Evolutionary conservation across 2,797 vertebrate species (phyloP), one percentile per base, ranked within the genome.

Genomic region (Etheostoma perlongum): DNA sequence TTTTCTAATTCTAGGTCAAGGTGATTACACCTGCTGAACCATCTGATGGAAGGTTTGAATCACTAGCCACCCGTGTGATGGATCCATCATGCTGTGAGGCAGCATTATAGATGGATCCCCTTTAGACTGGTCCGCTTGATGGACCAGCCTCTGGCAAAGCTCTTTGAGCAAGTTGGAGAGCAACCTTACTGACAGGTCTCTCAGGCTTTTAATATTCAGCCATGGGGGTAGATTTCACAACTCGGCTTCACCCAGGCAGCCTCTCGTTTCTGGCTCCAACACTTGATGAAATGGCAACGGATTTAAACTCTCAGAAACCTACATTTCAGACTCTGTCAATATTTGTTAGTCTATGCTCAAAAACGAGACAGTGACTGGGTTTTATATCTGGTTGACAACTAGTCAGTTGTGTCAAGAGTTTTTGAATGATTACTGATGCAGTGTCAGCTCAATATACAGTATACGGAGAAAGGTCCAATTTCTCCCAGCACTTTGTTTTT

Each of bases 341-440:
- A 14, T 54, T 1, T 42, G 11, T 21, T 33, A 21, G 48, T 53
- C 21, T 54, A 19, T 36, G 30, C 21, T 33, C 16, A 46, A 54
- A 48, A 69, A 30, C 18, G 1, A 53, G 51, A 30, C 4, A 33
- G 33, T 19, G 12, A 62, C 18, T 52, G 6, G 8, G 18, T 42
- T 64, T 65, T 72, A n/a, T 12, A 40, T 63, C 27, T 42, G 49
- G 25, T 25, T 49, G 47, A 54, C 42, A 23, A 10, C 54, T 46
- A 36, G 16, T 64, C 40, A 8, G 27, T 42, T 23, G 36, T 60
- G 6, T 30, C 36, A 25, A 51, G 16, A 40, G 12, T 21, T 66
- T 73, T 71, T 74, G 58, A 81, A 67, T 1, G 10, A 67, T 58
- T 4, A 49, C 62, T 46, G 78, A 72, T 78, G 36, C 82, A 78